phyloP scores from a whole-genome alignment of 53 echinoderm and acorn worm genomes.

The Arbacia lixula region DNA sequence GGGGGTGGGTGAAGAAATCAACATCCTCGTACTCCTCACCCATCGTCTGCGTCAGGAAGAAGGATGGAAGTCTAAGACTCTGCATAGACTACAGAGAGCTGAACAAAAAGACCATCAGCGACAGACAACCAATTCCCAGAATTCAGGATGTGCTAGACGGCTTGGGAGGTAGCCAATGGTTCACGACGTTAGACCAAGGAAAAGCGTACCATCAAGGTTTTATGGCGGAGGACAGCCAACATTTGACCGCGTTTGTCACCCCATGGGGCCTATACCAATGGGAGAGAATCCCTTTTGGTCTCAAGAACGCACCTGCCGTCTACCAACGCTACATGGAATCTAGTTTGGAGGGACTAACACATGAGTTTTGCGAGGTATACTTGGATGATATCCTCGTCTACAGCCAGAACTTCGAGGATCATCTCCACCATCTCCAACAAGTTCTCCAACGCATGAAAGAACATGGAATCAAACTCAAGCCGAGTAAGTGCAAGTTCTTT shows the following conservation, averaged over 20 bases:
- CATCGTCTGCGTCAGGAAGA: conserved; percentile 80
- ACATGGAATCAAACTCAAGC: conserved; percentile 47
- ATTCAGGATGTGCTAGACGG: conserved; percentile 79
- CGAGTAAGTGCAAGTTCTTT: conserved; percentile 58
- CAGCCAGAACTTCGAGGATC: conserved; percentile 40
- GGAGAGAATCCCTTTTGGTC: conserved; percentile 73
- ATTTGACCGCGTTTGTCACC: conserved; percentile 72
- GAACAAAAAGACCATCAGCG: conserved; percentile 74
- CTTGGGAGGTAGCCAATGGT: conserved; percentile 67
- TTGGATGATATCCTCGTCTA: conserved; percentile 58
- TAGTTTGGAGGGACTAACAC: conserved; percentile 43
- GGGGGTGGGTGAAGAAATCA: conserved; percentile 72
- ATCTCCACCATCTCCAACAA: conserved; percentile 20
- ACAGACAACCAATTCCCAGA: conserved; percentile 78
- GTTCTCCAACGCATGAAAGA: conserved; percentile 31
- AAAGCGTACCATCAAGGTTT: conserved; percentile 78
- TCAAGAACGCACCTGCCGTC: conserved; percentile 72
- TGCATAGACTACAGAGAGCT: conserved; percentile 74
- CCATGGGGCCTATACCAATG: conserved; percentile 86
- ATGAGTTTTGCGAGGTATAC: conserved; percentile 41
- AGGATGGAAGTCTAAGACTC: conserved; percentile 71
- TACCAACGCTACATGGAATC: conserved; percentile 61
- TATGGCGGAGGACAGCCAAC: conserved; percentile 58
- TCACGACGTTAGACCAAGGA: conserved; percentile 74
- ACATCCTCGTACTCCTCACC: conserved; percentile 73